These are phyloP conservation scores for Orchesellides sinensis DNA, from an alignment of 2,888 invertebrate species.

Conservation along the genomic window DNA sequence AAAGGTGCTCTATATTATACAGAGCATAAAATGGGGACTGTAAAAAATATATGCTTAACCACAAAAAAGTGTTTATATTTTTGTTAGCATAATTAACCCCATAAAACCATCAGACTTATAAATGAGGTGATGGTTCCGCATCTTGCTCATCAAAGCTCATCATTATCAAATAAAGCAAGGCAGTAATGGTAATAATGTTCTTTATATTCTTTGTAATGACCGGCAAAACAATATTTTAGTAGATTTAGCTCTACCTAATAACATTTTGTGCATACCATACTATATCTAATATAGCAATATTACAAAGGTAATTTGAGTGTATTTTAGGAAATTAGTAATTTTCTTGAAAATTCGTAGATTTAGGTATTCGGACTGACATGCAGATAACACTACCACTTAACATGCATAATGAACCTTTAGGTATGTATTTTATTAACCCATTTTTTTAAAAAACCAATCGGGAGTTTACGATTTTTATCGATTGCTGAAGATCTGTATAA, in stretches of 20 bases:
- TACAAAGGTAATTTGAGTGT: too few relatives aligned
- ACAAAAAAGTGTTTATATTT: conserved; percentile 1
- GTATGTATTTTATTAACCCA: background rate
- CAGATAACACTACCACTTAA: too few relatives aligned
- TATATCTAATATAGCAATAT: too few relatives aligned
- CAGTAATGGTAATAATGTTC: background rate
- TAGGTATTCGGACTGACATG: too few relatives aligned
- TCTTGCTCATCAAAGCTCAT: background rate
- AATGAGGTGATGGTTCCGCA: conserved; percentile 50
- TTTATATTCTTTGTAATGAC: background rate
- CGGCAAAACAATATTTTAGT: too few relatives aligned
- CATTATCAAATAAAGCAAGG: too few relatives aligned
- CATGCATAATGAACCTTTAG: background rate
- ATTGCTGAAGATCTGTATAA: too few relatives aligned
- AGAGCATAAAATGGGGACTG: conserved; percentile 54
- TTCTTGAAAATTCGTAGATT: too few relatives aligned
- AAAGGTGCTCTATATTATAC: conserved; percentile 44
- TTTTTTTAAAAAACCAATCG: background rate
- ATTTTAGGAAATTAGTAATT: too few relatives aligned
- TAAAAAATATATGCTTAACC: background rate
- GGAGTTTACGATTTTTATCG: background rate
- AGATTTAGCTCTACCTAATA: too few relatives aligned
- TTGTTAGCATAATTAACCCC: conserved; percentile 42
- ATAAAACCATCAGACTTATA: conserved; percentile 8
- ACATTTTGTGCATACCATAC: too few relatives aligned